These are phyloP conservation scores for Tenthredo notha DNA, from an alignment of 2,888 invertebrate genomes.

Conservation along the genomic window DNA sequence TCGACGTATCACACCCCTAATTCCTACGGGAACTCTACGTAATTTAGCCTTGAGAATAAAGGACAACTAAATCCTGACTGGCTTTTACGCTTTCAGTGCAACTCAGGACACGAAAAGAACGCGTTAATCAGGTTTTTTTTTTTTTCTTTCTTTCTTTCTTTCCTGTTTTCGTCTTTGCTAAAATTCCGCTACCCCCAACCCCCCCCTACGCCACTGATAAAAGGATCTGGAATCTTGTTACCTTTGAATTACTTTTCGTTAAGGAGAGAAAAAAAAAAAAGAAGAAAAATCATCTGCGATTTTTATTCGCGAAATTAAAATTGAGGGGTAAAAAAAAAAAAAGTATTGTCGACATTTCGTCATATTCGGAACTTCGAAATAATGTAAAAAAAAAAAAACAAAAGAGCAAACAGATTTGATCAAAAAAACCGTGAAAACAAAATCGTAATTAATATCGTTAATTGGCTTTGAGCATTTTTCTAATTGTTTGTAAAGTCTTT, in stretches of 20 bases:
- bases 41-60: conserved; percentile 38
- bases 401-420: background rate
- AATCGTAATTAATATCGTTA: background rate
- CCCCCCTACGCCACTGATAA: no score
- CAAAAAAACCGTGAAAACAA: background rate
- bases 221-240: background rate
- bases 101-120: background rate
- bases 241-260: background rate
- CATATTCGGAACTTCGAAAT: no score
- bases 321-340: background rate
- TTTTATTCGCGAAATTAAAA: background rate
- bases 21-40: conserved; percentile 30
- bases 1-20: background rate
- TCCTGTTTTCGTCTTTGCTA: background rate
- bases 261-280: background rate
- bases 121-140: conserved; percentile 1
- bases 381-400: background rate
- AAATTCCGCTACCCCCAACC: background rate
- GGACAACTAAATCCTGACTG: conserved; percentile 29
- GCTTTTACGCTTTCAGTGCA: background rate
- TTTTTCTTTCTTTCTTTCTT: background rate
- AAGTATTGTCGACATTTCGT: background rate
- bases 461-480: background rate
- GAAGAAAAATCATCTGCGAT: no score
- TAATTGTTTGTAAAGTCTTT: background rate